phyloP scores from a whole-genome alignment of 2,113 vertebrate genomes.

The Carassius carassius region DNA sequence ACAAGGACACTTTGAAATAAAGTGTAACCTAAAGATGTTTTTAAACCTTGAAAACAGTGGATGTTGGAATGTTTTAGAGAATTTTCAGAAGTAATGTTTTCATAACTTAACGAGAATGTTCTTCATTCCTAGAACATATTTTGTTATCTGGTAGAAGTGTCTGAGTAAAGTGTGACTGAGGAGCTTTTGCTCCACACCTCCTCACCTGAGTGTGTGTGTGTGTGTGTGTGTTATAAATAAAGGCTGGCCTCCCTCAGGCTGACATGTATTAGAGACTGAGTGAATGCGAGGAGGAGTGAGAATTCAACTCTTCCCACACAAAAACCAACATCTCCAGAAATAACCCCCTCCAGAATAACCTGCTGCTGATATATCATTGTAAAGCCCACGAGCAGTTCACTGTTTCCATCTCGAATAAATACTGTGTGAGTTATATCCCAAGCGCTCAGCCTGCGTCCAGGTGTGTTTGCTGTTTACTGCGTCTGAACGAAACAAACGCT shows the following conservation, averaged over 20 bases:
- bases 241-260: constrained; percentile 13
- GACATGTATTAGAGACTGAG: constrained; percentile 12
- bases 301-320: constrained; percentile 25
- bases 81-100: too few relatives aligned
- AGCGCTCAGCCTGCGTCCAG: neutral
- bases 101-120: too few relatives aligned
- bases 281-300: neutral
- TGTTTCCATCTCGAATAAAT: constrained; percentile 14
- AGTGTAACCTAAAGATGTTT: too few relatives aligned
- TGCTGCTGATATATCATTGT: constrained; percentile 3
- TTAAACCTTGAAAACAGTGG: too few relatives aligned
- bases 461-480: neutral
- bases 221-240: constrained; percentile 3
- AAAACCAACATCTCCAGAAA: constrained; percentile 30
- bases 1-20: too few relatives aligned
- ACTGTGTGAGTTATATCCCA: neutral
- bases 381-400: neutral
- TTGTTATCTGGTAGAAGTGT: neutral
- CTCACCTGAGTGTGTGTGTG: neutral
- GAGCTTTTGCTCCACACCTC: neutral
- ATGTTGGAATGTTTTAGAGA: too few relatives aligned
- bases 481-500: neutral
- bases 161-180: neutral
- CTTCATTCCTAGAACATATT: too few relatives aligned
- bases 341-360: constrained; percentile 14